phyloP scores from a whole-genome alignment of 2,888 invertebrate genomes.

The Hydropsyche betteni region DNA sequence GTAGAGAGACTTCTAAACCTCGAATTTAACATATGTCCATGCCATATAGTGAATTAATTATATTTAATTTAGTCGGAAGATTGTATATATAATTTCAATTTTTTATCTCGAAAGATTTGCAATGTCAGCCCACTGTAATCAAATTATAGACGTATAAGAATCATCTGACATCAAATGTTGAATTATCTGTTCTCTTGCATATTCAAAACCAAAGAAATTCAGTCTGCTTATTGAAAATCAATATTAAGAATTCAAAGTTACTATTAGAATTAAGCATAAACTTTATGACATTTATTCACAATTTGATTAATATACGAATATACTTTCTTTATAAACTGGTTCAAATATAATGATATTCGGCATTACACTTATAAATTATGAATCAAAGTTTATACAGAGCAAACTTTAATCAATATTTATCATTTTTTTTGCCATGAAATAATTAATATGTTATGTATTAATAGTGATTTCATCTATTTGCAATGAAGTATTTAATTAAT shows the following conservation, averaged over 20 bases:
- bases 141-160: background rate
- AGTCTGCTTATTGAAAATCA: conserved; percentile 35
- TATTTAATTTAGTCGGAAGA: conserved; percentile 7
- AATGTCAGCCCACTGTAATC: background rate
- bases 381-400: background rate
- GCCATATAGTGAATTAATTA: conserved; percentile 45
- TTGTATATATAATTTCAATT: conserved; percentile 10
- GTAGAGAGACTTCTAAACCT: background rate
- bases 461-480: background rate
- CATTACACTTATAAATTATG: background rate
- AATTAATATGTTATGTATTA: background rate
- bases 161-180: background rate
- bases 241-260: conserved; percentile 50
- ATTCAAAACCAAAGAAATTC: conserved; percentile 49
- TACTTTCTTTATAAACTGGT: background rate
- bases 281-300: conserved; percentile 9
- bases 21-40: conserved; percentile 42
- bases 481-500: conserved; percentile 34
- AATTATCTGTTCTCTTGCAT: conserved; percentile 7
- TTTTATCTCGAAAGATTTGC: background rate
- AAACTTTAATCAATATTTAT: too few species aligned
- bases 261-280: conserved; percentile 50
- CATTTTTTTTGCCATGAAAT: conserved; percentile 3
- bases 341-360: background rate
- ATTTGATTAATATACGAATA: background rate